Evolutionary conservation across 2,797 vertebrate species (phyloP).

Genomic region (Falco berigora): DNA sequence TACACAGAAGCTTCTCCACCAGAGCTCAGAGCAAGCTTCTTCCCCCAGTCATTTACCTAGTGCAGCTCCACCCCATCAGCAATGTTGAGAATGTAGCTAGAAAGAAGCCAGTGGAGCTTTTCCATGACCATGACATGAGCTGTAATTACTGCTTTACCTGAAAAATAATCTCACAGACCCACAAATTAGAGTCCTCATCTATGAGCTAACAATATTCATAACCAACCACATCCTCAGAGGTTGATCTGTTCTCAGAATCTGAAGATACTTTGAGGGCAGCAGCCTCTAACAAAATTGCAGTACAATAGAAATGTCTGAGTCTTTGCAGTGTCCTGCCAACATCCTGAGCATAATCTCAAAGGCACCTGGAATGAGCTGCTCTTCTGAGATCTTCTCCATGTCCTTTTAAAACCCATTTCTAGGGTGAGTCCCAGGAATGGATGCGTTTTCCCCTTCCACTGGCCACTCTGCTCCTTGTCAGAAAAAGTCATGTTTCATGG

Average conservation of each 20-base stretch:
- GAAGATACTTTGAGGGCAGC: not conserved
- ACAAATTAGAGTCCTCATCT: not conserved
- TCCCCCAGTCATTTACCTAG: not conserved
- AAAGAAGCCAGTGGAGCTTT: not conserved
- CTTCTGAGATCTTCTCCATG: not conserved
- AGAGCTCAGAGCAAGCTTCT: not conserved
- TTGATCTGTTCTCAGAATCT: not conserved
- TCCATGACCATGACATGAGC: not conserved
- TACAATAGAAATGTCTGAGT: not conserved
- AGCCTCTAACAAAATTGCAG: not conserved
- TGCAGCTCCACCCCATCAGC: not conserved
- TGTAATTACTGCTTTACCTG: not conserved
- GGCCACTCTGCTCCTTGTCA: not conserved
- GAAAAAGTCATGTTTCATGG: not conserved
- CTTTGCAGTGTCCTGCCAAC: not conserved
- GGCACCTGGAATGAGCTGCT: not conserved
- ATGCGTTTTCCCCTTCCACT: not conserved
- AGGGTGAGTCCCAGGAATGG: not conserved
- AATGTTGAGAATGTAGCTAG: not conserved
- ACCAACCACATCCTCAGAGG: not conserved
- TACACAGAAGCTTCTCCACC: not conserved
- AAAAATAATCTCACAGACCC: not conserved
- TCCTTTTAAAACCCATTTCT: not conserved
- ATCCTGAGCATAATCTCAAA: not conserved
- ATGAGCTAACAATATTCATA: not conserved